Evolutionary conservation across 2,797 vertebrate genomes (phyloP), one percentile per base, ranked within the genome.

Genomic region (Knipowitschia caucasica): DNA sequence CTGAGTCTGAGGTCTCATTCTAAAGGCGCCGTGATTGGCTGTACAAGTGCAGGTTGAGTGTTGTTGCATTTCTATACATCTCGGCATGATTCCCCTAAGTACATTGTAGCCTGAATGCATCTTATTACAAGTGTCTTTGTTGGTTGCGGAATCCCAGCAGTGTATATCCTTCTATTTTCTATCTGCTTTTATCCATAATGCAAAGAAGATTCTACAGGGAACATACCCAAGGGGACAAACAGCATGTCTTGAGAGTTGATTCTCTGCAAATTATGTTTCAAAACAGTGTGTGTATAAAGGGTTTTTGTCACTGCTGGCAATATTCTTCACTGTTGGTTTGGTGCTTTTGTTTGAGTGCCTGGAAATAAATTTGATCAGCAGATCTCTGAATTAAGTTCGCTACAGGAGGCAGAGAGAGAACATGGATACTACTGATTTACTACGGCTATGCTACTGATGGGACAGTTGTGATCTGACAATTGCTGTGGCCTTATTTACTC

Each of bases 301-400:
- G 53, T 4, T 46, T 62, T 58, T 45, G 6, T 40, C 21, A 40
- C 26, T 17, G 47, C 56, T 12, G 9, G 24, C 24, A 9, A 29
- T 10, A 4, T 59, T 45, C 47, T 62, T 56, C 62, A 40, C 68
- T 47, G 56, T 66, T 62, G 57, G 57, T 61, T 62, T 50, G 20
- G 18, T 54, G 46, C 63, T 67, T 10, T 59, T 59, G 74, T 63
- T 73, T 63, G 49, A 77, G 64, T 24, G 56, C 38, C 55, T 63
- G 55, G 46, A 65, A 64, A 62, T 75, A 50, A n/a, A 69, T 67
- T 52, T 57, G 65, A 80, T 78, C 73, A 62, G 62, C 56, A 66
- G 45, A 81, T 81, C 67, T 79, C 55, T 58, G 67, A 71, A 72
- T 78, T 69, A 76, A 57, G 54, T 71, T 81, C 73, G 76, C 76